These are phyloP conservation scores for Latheticus oryzae DNA, from an alignment of 2,888 invertebrate genomes.

Conservation along the genomic window DNA sequence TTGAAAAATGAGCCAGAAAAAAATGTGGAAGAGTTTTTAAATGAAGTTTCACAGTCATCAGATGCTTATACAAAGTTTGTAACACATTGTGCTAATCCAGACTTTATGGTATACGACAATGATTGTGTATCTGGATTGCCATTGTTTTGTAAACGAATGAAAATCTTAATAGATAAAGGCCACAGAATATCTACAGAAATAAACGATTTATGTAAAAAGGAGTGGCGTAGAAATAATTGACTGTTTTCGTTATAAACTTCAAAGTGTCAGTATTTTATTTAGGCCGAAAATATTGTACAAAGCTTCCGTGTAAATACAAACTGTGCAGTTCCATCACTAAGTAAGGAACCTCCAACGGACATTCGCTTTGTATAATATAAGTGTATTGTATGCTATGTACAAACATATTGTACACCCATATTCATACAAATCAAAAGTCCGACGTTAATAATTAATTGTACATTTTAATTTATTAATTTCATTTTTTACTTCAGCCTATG, in stretches of 20 bases:
- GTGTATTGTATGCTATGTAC: constrained; percentile 36
- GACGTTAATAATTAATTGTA: constrained; percentile 37
- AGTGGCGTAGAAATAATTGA: constrained; percentile 6
- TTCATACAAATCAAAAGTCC: constrained; percentile 40
- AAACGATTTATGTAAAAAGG: constrained; percentile 18
- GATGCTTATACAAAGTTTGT: neutral
- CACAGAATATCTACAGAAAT: constrained; percentile 22
- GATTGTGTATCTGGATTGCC: too few relatives aligned
- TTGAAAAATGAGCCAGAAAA: neutral
- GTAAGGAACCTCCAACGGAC: constrained; percentile 11
- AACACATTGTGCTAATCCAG: constrained; percentile 12
- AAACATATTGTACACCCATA: constrained; percentile 41
- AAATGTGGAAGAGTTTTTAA: neutral
- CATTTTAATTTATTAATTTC: constrained; percentile 47
- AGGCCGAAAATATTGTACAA: constrained; percentile 31
- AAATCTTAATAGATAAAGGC: constrained; percentile 7
- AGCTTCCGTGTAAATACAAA: constrained; percentile 9
- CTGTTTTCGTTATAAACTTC: constrained; percentile 3
- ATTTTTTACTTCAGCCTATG: constrained; percentile 42
- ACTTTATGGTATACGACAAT: too few relatives aligned
- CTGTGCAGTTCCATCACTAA: neutral
- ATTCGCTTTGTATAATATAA: constrained; percentile 34
- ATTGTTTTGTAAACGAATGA: constrained; percentile 26
- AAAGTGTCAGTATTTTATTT: constrained; percentile 42
- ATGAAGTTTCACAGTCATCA: too few relatives aligned